Evolutionary conservation across 2,113 vertebrate species (phyloP), one percentile per base, ranked within the genome.

Genomic region (Ammospiza nelsoni): DNA sequence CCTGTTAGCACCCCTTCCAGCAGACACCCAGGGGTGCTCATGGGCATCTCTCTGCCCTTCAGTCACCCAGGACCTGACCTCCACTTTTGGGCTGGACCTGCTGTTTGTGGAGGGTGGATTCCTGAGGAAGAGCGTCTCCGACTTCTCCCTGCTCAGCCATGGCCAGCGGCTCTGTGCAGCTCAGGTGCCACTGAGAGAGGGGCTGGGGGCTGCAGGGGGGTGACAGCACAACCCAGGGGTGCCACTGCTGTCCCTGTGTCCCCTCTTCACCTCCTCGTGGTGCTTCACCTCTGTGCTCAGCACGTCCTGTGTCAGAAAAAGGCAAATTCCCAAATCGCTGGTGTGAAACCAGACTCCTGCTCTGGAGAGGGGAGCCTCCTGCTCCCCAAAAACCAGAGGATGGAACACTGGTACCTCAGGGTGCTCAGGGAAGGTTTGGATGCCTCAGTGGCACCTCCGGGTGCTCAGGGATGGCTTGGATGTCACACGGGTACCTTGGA

Each of bases 101-200:
- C 86, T 98, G 8, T 97, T 98, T 94, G 71, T 92, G 66, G 96
- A 97, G 18, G 44, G 92, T 22, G 97, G 98, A 29, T 51, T 97
- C 43, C 91, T 97, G 81, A 96, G 95, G 52, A 94, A 91, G 71
- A 97, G 97, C 2, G 0, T 84, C 57, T 96, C 95, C 0, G 93
- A 96, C 62, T 97, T 98, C 83, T 95, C 94, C 0, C 35, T 98
- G 57, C 23, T 94, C 81, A 94, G 91, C 63, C 83, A 5, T 0
- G 55, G 89, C 84, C 86, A 10, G 59, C n/a, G 4, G 20, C 83
- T 98, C 20, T 92, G 12, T 0, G 91, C 92, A 22, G 95, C 95
- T 90, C 97, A 97, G 97, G 98, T 86, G 35, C 49, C 2, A 2
- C 18, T 0, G 0, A 37, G 11, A 80, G 33, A 89, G 43, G 1